Conservation (phyloP, 2,797 vertebrate genomes). For the Dermochelys coriacea region DNA sequence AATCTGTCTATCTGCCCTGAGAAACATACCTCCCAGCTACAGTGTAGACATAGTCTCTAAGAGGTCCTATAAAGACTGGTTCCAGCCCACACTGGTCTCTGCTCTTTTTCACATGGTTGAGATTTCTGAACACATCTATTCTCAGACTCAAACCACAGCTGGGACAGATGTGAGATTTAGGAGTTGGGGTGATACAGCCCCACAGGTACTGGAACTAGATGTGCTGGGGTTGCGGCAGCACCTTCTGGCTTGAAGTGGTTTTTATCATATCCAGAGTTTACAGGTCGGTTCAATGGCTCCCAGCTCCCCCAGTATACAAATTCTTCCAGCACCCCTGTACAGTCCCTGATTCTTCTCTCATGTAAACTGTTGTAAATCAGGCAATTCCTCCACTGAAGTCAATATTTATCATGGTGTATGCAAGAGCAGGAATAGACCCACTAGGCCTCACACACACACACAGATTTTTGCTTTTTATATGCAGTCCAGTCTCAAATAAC, state of each 20-base stretch:
- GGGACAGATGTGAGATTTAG: neutral
- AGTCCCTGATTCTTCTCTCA: neutral
- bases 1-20: neutral
- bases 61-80: neutral
- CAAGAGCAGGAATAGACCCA: neutral
- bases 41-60: neutral
- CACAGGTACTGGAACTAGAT: too few species aligned
- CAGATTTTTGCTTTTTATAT: neutral
- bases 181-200: neutral
- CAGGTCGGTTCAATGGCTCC: too few species aligned
- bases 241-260: too few species aligned
- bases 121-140: neutral
- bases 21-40: neutral
- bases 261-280: too few species aligned
- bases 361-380: neutral
- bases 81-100: neutral
- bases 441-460: neutral
- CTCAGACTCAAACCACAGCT: neutral
- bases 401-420: accelerated
- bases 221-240: too few species aligned
- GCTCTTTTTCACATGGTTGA: neutral
- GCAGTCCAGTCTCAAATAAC: neutral
- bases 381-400: neutral
- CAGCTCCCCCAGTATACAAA: too few species aligned
- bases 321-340: too few species aligned